Evolutionary conservation across 2,113 vertebrate genomes (phyloP).

Genomic region (Hyperoodon ampullatus): DNA sequence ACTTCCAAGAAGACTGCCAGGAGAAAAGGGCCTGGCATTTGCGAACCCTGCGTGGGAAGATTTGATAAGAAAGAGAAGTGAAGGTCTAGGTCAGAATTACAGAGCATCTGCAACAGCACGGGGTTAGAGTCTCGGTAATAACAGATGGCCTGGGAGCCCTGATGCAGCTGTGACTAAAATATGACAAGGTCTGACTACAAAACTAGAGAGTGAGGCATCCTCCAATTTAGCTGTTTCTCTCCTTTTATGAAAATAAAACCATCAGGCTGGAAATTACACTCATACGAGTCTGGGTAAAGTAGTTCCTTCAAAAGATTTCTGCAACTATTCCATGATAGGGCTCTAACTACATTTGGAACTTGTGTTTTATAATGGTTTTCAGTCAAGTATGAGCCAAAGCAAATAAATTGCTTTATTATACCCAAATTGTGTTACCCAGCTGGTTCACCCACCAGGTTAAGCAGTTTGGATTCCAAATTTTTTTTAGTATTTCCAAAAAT

Average conservation of each 20-base stretch:
- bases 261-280: not conserved
- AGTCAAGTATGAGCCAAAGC: not conserved
- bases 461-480: not conserved
- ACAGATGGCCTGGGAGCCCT: not conserved
- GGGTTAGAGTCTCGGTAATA: not conserved
- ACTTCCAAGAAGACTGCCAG: not conserved
- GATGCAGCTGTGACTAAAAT: not conserved
- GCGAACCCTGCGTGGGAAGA: not conserved
- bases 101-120: not conserved
- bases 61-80: not conserved
- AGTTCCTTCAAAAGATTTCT: not conserved
- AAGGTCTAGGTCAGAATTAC: not conserved
- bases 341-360: not conserved
- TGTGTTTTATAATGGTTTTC: not conserved
- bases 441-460: not conserved
- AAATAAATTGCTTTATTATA: not conserved
- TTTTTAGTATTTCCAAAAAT: not conserved
- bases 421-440: not conserved
- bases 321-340: not conserved
- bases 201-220: not conserved
- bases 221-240: not conserved
- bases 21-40: not conserved
- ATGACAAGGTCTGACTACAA: not conserved
- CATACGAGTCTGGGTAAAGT: not conserved
- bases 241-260: constrained; percentile 12